A percentile compares a stretch with the other conserved stretches of the same genome.
Conservation (phyloP, 2,113 vertebrate species). For the Cacatua alba region DNA sequence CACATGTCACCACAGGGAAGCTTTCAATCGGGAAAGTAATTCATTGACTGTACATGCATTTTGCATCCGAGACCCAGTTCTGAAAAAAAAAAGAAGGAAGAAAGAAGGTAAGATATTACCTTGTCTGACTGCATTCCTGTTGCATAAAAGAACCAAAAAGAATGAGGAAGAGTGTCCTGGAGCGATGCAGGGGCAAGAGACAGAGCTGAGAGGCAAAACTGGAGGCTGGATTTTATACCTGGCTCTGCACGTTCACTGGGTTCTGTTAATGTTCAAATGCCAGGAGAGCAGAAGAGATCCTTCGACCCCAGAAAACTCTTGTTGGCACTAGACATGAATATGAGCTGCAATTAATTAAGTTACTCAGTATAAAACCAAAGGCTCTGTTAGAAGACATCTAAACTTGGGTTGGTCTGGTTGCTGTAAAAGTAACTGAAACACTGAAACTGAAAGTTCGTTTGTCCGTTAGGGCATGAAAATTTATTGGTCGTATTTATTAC, state of each 20-base stretch:
- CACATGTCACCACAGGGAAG: neutral
- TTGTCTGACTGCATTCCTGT: neutral
- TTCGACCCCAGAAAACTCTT: neutral
- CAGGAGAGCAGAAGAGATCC: neutral
- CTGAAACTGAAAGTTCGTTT: neutral
- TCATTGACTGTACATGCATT: neutral
- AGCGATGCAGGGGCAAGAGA: neutral
- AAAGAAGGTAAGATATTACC: neutral
- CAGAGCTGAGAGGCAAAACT: neutral
- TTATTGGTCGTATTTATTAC: neutral
- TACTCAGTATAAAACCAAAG: constrained; percentile 3
- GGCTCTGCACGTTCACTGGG: neutral
- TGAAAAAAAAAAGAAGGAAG: neutral
- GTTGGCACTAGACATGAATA: neutral
- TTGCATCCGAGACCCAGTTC: neutral
- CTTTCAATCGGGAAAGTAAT: neutral
- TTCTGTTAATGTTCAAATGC: neutral
- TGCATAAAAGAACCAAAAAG: neutral
- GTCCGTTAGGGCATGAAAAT: neutral
- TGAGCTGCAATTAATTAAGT: neutral
- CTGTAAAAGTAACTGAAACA: neutral
- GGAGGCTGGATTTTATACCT: neutral
- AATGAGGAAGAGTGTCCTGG: neutral
- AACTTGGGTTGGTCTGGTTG: neutral
- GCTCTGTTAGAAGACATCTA: neutral